These are phyloP conservation scores for Sinocyclocheilus grahami DNA, from an alignment of 2,113 vertebrate species.

Conservation along the genomic window DNA sequence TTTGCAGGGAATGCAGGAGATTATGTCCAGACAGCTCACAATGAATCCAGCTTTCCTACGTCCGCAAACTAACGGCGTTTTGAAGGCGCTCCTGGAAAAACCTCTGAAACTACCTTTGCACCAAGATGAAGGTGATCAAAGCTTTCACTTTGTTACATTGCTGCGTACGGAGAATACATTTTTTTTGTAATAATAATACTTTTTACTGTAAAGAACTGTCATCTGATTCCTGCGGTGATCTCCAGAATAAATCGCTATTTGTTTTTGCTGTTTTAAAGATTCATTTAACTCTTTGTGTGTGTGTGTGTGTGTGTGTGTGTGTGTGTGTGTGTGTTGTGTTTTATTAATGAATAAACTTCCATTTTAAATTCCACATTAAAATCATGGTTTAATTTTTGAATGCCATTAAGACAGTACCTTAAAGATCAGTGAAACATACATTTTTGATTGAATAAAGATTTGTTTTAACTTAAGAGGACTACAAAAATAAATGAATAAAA, in stretches of 20 bases:
- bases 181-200: no score
- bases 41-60: constrained; percentile 84
- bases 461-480: neutral
- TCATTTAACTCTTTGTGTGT: neutral
- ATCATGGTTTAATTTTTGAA: neutral
- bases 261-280: neutral
- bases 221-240: neutral
- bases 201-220: neutral
- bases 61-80: constrained; percentile 85
- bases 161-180: neutral
- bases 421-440: neutral
- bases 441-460: neutral
- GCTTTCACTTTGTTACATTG: constrained; percentile 8
- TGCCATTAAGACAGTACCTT: neutral
- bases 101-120: constrained; percentile 85
- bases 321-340: no score
- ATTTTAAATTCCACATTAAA: neutral
- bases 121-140: constrained; percentile 83
- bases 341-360: neutral
- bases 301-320: neutral
- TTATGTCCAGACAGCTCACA: constrained; percentile 83
- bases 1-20: constrained; percentile 57
- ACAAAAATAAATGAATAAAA: neutral
- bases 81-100: constrained; percentile 89
- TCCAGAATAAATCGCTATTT: neutral